Base-by-base conservation (phyloP, 2,888 invertebrate genomes). In the Pegoplata infirma region DNA sequence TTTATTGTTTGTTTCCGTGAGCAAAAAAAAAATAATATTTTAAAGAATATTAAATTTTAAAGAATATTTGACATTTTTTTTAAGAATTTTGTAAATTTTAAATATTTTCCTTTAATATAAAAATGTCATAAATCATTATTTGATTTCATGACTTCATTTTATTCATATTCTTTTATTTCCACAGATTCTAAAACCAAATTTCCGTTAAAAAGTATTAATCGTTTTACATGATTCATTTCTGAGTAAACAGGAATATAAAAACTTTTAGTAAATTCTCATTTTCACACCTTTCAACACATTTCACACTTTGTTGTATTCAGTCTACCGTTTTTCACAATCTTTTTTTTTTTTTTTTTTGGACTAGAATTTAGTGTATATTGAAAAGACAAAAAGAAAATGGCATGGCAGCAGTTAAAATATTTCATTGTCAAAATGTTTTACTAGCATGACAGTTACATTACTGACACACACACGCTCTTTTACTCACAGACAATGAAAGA, bases 261-360 rank as follows among this genome's bases (percentile, higher is more conserved):
- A 49, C 46, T 53, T 53, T 32, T 80, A 86, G 82, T 84, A 87
- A 86, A 86, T 86, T 87, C 86, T 85, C 84, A 86, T 87, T 85
- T 87, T 86, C 85, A 86, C 87, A 86, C 86, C 86, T 87, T 85
- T 87, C 86, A 86, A 84, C 85, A 83, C 84, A 83, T 84, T 84
- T 85, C 84, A 86, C 84, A 85, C 82, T 85, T 53, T 17, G n/a
- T 51, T n/a, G 6, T 16, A 44, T 10, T 16, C 14, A 51, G 44
- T 66, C 28, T 14, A 16, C 58, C 19, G 19, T 36, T 36, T 55
- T 51, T 36, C 6, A 19, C 21, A 7, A 3, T 28, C n/a, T 47
- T 64, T 28, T 23, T 19, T 1, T 55, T 46, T 8, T 46, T 55
- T 5, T 36, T 5, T 51, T 25, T 84, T 85, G 81, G 1, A 36